Conservation (phyloP, 1,140 invertebrate species). For the Drosophila kohkoa region DNA sequence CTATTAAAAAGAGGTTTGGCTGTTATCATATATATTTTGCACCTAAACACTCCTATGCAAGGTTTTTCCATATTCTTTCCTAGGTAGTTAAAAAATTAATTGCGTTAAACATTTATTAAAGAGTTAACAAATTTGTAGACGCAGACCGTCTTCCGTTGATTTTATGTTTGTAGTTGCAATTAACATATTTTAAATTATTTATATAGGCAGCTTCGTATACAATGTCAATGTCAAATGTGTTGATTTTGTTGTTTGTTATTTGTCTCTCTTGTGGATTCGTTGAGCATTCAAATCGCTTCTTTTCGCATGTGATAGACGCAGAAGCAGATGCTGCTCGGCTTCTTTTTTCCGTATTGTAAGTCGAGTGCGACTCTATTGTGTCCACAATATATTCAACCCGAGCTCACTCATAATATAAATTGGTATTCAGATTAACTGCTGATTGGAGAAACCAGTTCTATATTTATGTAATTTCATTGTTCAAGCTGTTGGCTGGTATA, state of each 20-base stretch:
- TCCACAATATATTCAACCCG: background rate
- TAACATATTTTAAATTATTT: constrained; percentile 41
- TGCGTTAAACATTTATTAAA: background rate
- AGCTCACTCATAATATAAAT: background rate
- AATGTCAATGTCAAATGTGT: constrained; percentile 33
- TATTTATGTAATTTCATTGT: too few species aligned
- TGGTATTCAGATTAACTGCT: constrained; percentile 19
- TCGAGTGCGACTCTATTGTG: constrained; percentile 17
- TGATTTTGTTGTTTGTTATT: constrained; percentile 15
- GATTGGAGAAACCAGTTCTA: constrained; percentile 35
- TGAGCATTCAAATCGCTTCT: constrained; percentile 37
- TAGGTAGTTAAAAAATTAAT: too few species aligned
- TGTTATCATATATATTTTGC: too few species aligned
- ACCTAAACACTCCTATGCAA: too few species aligned
- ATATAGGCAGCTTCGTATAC: constrained; percentile 28
- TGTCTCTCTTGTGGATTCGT: constrained; percentile 22
- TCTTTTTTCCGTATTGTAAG: constrained; percentile 12
- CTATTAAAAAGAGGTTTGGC: too few species aligned
- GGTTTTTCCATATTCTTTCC: too few species aligned
- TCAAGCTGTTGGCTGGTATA: background rate
- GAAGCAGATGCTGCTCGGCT: constrained; percentile 27
- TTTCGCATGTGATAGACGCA: constrained; percentile 14
- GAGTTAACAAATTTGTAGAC: background rate
- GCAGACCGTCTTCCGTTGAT: constrained; percentile 10
- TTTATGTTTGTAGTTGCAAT: constrained; percentile 1